phyloP scores from a whole-genome alignment of 1,140 invertebrate genomes.

The Heliconius eleuchia region DNA sequence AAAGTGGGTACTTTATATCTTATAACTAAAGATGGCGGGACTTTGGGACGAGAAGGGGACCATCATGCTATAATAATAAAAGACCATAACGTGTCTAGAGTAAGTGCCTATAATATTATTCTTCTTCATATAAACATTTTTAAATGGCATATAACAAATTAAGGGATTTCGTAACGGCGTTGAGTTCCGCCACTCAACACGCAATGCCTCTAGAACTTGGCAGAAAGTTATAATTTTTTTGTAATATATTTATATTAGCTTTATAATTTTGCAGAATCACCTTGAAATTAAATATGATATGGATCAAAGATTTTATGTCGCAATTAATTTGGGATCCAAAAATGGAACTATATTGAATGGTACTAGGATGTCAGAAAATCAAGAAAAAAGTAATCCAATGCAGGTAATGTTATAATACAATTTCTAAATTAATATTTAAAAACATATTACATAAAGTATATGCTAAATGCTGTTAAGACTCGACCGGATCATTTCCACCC shows the following conservation, averaged over 20 bases:
- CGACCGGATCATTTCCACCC: too few species aligned
- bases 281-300: slow-evolving; percentile 87
- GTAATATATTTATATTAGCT: too few species aligned
- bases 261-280: slow-evolving; percentile 85
- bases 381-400: slow-evolving; percentile 84
- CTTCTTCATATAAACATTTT: not conserved
- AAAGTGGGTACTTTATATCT: slow-evolving; percentile 90
- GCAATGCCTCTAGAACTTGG: too few species aligned
- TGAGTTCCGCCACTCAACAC: too few species aligned
- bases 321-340: slow-evolving; percentile 91
- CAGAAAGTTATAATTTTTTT: too few species aligned
- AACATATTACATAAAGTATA: not conserved
- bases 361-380: slow-evolving; percentile 87
- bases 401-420: slow-evolving; percentile 50
- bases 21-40: slow-evolving; percentile 93
- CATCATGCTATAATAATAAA: slow-evolving; percentile 88
- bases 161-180: too few species aligned
- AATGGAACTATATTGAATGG: slow-evolving; percentile 94
- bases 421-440: not conserved
- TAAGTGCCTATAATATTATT: slow-evolving; percentile 56
- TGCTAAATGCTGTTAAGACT: not conserved
- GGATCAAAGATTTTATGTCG: slow-evolving; percentile 83
- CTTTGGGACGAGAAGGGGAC: slow-evolving; percentile 90
- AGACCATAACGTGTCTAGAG: slow-evolving; percentile 91
- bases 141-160: too few species aligned